phyloP scores from a whole-genome alignment of 2,888 invertebrate genomes.

The Carcina quercana region DNA sequence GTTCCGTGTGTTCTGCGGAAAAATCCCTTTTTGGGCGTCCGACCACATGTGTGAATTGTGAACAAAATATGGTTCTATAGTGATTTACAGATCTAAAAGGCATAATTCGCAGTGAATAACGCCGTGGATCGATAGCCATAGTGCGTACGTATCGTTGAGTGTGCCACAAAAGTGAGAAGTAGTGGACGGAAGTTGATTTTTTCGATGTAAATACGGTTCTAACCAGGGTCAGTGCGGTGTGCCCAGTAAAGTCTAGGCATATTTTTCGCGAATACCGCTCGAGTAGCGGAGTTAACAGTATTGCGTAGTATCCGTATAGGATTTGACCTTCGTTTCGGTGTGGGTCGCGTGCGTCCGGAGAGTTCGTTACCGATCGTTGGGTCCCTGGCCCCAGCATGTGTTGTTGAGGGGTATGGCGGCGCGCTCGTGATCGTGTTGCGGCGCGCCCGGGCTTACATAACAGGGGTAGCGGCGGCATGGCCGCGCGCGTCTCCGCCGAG shows the following conservation, averaged over 20 bases:
- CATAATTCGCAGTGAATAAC: constrained; percentile 45
- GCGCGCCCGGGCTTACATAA: constrained; percentile 72
- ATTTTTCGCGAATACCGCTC: constrained; percentile 39
- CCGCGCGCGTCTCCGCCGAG: constrained; percentile 69
- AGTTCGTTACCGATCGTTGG: constrained; percentile 45
- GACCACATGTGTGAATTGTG: constrained; percentile 78
- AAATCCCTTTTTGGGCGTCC: constrained; percentile 80
- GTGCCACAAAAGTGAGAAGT: constrained; percentile 52
- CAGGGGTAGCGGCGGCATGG: constrained; percentile 70
- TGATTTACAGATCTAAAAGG: constrained; percentile 51
- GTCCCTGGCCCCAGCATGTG: constrained; percentile 63
- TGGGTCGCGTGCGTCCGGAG: constrained; percentile 32
- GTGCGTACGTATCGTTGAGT: constrained; percentile 50
- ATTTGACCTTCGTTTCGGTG: constrained; percentile 52
- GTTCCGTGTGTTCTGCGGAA: constrained; percentile 75
- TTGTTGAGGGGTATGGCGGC: constrained; percentile 68
- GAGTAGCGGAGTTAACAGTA: constrained; percentile 11
- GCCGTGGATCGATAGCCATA: constrained; percentile 43
- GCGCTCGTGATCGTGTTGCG: constrained; percentile 74
- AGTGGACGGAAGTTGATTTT: constrained; percentile 67
- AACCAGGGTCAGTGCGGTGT: constrained; percentile 68
- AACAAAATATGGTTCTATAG: constrained; percentile 68
- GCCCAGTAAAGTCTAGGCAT: constrained; percentile 53
- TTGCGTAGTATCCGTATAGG: constrained; percentile 35
- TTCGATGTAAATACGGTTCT: constrained; percentile 70